Conservation (phyloP, 1,140 invertebrate genomes). For the Drosophila pallidifrons region DNA sequence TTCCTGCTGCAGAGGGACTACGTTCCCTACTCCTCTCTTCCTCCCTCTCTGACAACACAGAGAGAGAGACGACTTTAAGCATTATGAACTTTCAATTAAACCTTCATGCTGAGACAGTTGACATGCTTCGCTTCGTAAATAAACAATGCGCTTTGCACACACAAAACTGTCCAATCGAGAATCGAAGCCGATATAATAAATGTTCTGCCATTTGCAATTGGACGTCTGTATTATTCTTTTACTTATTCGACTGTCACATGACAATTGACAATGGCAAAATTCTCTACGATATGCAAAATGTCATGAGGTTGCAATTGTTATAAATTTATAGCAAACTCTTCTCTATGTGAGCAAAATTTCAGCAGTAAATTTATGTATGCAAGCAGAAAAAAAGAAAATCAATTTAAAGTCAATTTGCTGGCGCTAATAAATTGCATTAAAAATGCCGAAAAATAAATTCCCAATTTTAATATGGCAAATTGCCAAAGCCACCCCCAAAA, state of each 20-base stretch:
- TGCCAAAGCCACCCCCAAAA: conserved; percentile 17
- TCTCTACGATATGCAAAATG: conserved; percentile 71
- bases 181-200: conserved; percentile 61
- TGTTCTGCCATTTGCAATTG: conserved; percentile 66
- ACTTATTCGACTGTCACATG: conserved; percentile 19
- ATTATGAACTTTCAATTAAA: conserved; percentile 52
- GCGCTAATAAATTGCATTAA: conserved; percentile 80
- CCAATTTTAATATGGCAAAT: conserved; percentile 42
- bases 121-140: conserved; percentile 18
- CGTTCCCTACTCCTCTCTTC: too few species aligned
- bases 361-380: conserved; percentile 56
- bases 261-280: conserved; percentile 60
- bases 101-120: conserved; percentile 17
- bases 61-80: conserved; percentile 34
- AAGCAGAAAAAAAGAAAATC: conserved; percentile 44
- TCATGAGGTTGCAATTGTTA: conserved; percentile 40
- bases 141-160: conserved; percentile 39
- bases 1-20: background rate
- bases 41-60: too few species aligned
- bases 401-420: conserved; percentile 75
- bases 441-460: conserved; percentile 69
- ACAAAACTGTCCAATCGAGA: background rate
- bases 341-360: conserved; percentile 30
- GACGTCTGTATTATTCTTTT: conserved; percentile 39
- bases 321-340: conserved; percentile 19